A percentile compares a stretch with the other conserved stretches of the same genome.
phyloP scores from a whole-genome alignment of 1,140 invertebrate genomes.

The Hormaphis cornu region DNA sequence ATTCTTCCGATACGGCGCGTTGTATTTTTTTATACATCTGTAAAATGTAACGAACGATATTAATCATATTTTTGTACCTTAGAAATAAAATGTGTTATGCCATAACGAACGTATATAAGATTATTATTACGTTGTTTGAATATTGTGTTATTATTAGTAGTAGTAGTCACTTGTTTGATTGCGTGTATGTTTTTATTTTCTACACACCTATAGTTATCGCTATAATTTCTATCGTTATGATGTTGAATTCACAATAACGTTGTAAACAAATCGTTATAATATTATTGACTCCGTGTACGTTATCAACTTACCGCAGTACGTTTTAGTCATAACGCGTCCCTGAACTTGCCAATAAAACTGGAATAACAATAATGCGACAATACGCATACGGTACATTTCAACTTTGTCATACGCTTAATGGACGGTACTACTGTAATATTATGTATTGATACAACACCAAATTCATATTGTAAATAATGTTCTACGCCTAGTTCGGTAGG shows the following conservation, averaged over 20 bases:
- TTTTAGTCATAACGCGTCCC: neutral
- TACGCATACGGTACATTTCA: neutral
- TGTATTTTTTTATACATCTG: too few relatives aligned
- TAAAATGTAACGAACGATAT: too few relatives aligned
- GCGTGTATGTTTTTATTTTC: neutral
- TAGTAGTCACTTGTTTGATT: conserved; percentile 25
- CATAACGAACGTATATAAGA: conserved; percentile 27
- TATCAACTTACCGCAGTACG: neutral
- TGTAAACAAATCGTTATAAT: too few relatives aligned
- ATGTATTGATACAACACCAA: neutral
- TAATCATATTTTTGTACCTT: conserved; percentile 7
- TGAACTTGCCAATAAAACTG: conserved; percentile 27
- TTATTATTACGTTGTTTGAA: conserved; percentile 27
- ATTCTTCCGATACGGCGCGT: too few relatives aligned
- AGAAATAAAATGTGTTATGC: conserved; percentile 27
- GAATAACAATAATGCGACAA: neutral
- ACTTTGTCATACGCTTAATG: neutral
- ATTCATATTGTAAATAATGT: conserved; percentile 23
- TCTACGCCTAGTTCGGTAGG: neutral
- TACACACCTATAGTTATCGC: neutral
- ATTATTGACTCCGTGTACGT: too few relatives aligned
- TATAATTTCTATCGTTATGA: neutral
- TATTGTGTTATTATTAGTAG: conserved; percentile 28
- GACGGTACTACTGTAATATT: neutral
- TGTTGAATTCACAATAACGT: too few relatives aligned